Base-by-base conservation (phyloP, 2,888 invertebrate genomes). In the Pseudeuparius sepicola region DNA sequence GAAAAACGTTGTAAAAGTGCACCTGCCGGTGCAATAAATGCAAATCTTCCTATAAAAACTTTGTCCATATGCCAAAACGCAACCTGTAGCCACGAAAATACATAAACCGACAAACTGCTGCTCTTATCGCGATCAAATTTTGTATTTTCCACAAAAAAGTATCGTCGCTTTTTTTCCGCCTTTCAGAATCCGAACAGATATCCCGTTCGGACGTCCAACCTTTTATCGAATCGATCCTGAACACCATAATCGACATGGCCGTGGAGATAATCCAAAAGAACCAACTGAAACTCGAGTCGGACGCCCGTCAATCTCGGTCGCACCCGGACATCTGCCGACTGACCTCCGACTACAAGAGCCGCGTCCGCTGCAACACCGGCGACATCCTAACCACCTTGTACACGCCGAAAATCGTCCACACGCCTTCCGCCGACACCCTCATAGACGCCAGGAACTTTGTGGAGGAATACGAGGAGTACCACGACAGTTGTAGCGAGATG, bases 391-490 rank as follows among this genome's bases (percentile, higher is more conserved):
- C 51, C 7, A 36, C 52, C 10, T 41, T 57, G 24, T 56, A 53
- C 37, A 50, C 55, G 9, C 51, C 55, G 3, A 56, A 53, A 42
- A 52, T 57, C 14, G 50, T 56, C 6, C 48, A 56, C 13, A 53
- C 56, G 6, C 53, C 60, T 2, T 53, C 57, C 9, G 49, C 44
- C 18, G 54, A 54, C 33, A 56, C 55, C 28, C 36, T 57, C 9
- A 45, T 60, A 20, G 55, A 57, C 26, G 61, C 61, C 4, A 53
- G 51, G 36, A 61, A 56, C 40, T 63, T 62, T 42, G 61, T 61
- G 7, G 62, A 63, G 38, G 60, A 62, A 28, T 62, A 62, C 38
- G 63, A 63, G 36, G 62, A 62, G 46, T 62, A 57, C 37, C 61
- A 63, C 45, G 59, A 60, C 36, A 57, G 58, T 7, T 61, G 61